These are phyloP conservation scores for Pteropus rufus DNA, from an alignment of 2,797 vertebrate species.

Conservation along the genomic window DNA sequence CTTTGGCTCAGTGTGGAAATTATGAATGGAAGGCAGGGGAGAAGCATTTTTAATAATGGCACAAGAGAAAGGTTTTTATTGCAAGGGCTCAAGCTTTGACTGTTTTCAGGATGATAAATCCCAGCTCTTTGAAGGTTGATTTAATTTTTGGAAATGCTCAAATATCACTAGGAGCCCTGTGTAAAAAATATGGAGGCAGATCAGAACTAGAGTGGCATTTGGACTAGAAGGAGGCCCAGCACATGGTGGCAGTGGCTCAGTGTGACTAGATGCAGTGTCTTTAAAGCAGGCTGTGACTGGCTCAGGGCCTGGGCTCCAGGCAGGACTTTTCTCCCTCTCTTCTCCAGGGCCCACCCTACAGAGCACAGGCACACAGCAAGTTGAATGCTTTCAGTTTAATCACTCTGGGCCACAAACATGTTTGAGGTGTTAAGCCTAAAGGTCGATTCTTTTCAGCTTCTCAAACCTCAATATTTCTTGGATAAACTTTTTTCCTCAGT, in stretches of 20 bases:
- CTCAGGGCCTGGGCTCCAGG: not conserved
- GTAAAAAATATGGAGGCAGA: not conserved
- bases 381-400: constrained; percentile 54
- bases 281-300: not conserved
- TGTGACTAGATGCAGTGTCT: not conserved
- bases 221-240: not conserved
- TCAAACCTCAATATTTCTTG: rapidly evolving
- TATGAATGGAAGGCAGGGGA: not conserved
- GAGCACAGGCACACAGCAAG: not conserved
- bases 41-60: not conserved
- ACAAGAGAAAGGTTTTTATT: not conserved
- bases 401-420: not conserved
- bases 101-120: not conserved
- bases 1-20: not conserved
- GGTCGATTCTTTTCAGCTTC: not conserved
- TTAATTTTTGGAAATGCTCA: constrained; percentile 17
- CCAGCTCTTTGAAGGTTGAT: not conserved
- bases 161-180: not conserved
- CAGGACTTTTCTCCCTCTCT: not conserved
- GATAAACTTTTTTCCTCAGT: rapidly evolving
- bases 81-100: not conserved
- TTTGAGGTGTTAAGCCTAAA: not conserved
- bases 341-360: not conserved
- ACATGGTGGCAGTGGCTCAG: not conserved
- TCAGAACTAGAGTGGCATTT: not conserved